Percentiles rank a stretch among this genome's conserved stretches.
phyloP scores from a whole-genome alignment of 1,140 invertebrate species.

The Trichonephila clavata region DNA sequence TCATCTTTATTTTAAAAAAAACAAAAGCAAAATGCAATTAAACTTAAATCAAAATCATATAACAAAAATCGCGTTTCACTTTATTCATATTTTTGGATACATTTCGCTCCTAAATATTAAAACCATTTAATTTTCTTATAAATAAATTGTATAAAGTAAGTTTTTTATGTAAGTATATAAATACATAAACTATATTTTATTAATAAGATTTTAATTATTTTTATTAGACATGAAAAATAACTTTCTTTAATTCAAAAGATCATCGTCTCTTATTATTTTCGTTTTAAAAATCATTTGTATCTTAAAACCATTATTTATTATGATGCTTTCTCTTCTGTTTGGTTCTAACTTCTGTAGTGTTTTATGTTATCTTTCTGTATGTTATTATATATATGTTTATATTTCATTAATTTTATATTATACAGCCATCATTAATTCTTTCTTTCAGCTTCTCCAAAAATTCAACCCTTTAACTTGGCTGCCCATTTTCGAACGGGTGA shows the following conservation, averaged over 20 bases:
- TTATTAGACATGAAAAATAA: too few relatives aligned
- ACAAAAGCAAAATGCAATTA: too few relatives aligned
- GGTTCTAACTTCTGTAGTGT: neutral
- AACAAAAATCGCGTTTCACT: too few relatives aligned
- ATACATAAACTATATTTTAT: too few relatives aligned
- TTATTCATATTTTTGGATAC: too few relatives aligned
- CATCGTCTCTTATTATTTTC: neutral
- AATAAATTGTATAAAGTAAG: too few relatives aligned
- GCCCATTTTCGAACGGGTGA: conserved; percentile 20
- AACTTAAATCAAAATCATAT: too few relatives aligned
- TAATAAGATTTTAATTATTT: too few relatives aligned
- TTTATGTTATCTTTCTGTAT: neutral
- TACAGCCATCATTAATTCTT: neutral
- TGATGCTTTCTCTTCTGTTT: neutral
- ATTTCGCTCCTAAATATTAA: too few relatives aligned
- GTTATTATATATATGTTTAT: neutral
- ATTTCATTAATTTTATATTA: neutral
- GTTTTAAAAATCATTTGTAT: neutral
- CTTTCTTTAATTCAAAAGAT: neutral
- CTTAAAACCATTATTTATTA: neutral
- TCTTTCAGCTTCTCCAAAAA: conserved; percentile 57
- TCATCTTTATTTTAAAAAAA: too few relatives aligned
- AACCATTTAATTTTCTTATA: too few relatives aligned
- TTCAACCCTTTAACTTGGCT: conserved; percentile 74
- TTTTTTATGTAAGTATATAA: too few relatives aligned